Conservation (phyloP, 2,888 invertebrate species). For the Lordiphosa fenestrarum region DNA sequence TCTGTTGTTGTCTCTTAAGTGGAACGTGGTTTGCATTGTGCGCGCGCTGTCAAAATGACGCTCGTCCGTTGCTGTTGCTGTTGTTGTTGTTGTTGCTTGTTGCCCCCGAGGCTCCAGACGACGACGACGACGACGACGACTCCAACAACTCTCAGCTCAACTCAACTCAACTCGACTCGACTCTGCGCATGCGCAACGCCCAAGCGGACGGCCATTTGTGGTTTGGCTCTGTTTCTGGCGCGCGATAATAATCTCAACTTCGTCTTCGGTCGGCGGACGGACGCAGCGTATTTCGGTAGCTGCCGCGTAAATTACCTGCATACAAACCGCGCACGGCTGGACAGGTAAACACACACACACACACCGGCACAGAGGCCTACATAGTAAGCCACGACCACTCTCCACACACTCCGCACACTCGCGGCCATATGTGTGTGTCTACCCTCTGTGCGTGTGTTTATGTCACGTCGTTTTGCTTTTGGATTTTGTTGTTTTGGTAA, state of each 20-base stretch:
- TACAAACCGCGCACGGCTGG: constrained; percentile 58
- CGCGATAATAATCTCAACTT: constrained; percentile 78
- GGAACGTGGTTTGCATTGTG: constrained; percentile 75
- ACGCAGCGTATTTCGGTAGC: constrained; percentile 80
- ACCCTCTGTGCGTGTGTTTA: constrained; percentile 49
- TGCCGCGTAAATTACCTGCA: constrained; percentile 80
- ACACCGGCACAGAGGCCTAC: constrained; percentile 17
- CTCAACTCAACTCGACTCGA: constrained; percentile 25
- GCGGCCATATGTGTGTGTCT: not conserved
- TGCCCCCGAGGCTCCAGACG: constrained; percentile 19
- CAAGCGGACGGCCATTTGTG: constrained; percentile 29
- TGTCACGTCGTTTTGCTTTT: constrained; percentile 65
- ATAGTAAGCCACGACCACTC: not conserved
- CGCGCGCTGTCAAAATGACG: constrained; percentile 77
- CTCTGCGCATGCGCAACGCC: constrained; percentile 57
- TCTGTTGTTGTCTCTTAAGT: constrained; percentile 52
- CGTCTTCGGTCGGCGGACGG: constrained; percentile 29
- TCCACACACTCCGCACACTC: no score
- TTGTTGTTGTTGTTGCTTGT: constrained; percentile 3
- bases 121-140: constrained; percentile 3
- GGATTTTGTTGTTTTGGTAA: constrained; percentile 48
- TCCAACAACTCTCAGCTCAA: constrained; percentile 20
- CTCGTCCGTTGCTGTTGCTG: constrained; percentile 42
- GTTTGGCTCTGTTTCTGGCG: constrained; percentile 64
- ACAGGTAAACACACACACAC: constrained; percentile 59